Evolutionary conservation across 2,888 invertebrate species (phyloP), one percentile per base, ranked within the genome.

Genomic region (Cataglyphis cursor): DNA sequence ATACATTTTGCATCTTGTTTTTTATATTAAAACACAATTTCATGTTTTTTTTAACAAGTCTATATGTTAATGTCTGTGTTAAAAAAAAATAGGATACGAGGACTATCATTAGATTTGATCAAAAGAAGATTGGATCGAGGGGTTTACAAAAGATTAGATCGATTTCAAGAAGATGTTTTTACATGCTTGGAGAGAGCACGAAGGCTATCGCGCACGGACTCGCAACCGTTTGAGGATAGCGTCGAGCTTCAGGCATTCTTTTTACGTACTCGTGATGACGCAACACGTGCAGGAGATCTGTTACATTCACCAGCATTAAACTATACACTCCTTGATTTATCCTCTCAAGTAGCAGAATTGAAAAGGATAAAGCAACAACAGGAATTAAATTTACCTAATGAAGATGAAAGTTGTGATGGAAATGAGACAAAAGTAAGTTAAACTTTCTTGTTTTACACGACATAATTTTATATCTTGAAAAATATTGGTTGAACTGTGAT

Each of bases 161-260:
- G 97, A 81, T 99, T 99, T 95, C 99, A 99, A 95, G 99, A 99
- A 92, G 99, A 99, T 93, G 97, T 99, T 93, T 99, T 99, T 94
- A 96, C 97, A 51, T 98, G 99, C 86, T 97, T 99, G 93, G 99
- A 99, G 92, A 96, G 98, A 90, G 99, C 99, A 0, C 96, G 99
- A 3, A 97, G 97, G 84, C 95, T 99, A 0, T 98, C 99, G 0
- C 96, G 99, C 18, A 97, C 98, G 0, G 99, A 99, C 95, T 99
- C 99, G 3, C 98, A 98, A 94, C 97, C 98, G 65, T 99, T 99
- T 95, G 99, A 99, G 93, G 99, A 99, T 95, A 97, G 99, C 0
- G 97, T 99, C 44, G 99, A 99, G 92, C 96, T 99, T 73, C 99
- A 99, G 95, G 96, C 97, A 15, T 98, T 97, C 95, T 99, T 98